Percentiles rank a stretch among this genome's conserved stretches.
Evolutionary conservation across 1,140 invertebrate genomes (phyloP).

Genomic region (Microplitis mediator): DNA sequence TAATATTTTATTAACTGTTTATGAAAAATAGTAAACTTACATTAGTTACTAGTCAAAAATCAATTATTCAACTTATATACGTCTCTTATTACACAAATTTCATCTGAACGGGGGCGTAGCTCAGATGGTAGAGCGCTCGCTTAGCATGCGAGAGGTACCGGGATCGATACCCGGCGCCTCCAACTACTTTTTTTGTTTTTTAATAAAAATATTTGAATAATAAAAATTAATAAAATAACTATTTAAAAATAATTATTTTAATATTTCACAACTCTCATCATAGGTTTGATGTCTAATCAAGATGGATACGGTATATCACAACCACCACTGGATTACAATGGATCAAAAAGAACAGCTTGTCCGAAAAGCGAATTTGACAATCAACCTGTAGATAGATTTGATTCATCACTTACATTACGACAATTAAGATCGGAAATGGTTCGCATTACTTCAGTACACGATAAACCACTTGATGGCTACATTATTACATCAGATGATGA

Average conservation of each 20-base stretch:
- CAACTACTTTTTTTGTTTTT: constrained; percentile 48
- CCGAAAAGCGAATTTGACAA: constrained; percentile 35
- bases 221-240: not conserved
- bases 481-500: constrained; percentile 80
- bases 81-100: not conserved
- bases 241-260: too few relatives aligned
- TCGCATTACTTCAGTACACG: constrained; percentile 66
- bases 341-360: constrained; percentile 46
- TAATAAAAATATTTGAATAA: constrained; percentile 10
- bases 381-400: constrained; percentile 48
- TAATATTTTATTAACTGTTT: too few relatives aligned
- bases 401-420: constrained; percentile 61
- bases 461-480: constrained; percentile 73
- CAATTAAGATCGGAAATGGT: constrained; percentile 72
- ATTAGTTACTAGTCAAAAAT: too few relatives aligned
- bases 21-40: too few relatives aligned
- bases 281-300: constrained; percentile 36
- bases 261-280: constrained; percentile 1
- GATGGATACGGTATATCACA: constrained; percentile 28
- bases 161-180: constrained; percentile 83
- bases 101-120: constrained; percentile 70
- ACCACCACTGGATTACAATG: constrained; percentile 40
- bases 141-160: constrained; percentile 86
- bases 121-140: constrained; percentile 88
- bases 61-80: not conserved